Conservation (phyloP, 1,140 invertebrate genomes). For the Aethina tumida region DNA sequence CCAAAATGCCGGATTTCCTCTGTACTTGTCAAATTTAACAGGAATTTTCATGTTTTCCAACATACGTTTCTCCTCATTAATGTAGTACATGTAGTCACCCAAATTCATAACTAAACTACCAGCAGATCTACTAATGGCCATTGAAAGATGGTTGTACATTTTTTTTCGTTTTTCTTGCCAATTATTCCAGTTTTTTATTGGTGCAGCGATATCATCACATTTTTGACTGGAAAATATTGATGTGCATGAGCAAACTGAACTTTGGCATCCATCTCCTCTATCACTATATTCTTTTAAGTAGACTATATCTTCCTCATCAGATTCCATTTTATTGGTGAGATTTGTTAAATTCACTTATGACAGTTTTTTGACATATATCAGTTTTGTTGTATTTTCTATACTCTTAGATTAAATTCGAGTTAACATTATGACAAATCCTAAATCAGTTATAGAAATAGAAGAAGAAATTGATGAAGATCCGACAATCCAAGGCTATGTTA, state of each 20-base stretch:
- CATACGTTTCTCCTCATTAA: background rate
- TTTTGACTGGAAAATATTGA: too few relatives aligned
- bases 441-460: conserved; percentile 1
- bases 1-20: conserved; percentile 1
- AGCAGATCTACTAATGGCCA: background rate
- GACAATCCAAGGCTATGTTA: conserved; percentile 2
- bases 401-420: too few relatives aligned
- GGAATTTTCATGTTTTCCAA: background rate
- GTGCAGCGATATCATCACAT: too few relatives aligned
- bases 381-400: too few relatives aligned
- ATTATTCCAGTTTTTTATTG: background rate
- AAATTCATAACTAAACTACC: conserved; percentile 1
- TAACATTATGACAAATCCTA: too few relatives aligned
- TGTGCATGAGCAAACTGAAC: too few relatives aligned
- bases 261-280: too few relatives aligned
- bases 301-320: too few relatives aligned
- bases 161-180: conserved; percentile 1
- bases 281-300: too few relatives aligned
- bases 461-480: conserved; percentile 4
- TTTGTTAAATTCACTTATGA: too few relatives aligned
- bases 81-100: background rate
- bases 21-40: background rate
- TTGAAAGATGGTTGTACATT: background rate
- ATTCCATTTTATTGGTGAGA: too few relatives aligned
- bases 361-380: too few relatives aligned